These are phyloP conservation scores for Eublepharis macularius DNA, from an alignment of 2,113 vertebrate genomes.

Conservation along the genomic window DNA sequence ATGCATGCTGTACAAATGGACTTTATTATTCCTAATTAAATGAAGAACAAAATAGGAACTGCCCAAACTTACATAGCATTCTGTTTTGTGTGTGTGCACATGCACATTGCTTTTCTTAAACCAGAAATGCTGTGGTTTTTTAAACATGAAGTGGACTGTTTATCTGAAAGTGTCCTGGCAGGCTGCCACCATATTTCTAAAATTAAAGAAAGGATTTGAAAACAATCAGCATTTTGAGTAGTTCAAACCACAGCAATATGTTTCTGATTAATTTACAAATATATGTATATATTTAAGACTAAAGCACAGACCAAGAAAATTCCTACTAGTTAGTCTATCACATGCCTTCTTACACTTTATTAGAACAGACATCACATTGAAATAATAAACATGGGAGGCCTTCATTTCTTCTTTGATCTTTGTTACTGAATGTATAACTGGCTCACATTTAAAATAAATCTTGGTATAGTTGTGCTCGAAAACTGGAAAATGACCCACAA, in stretches of 20 bases:
- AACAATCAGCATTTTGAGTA: conserved; percentile 76
- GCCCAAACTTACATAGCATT: conserved; percentile 65
- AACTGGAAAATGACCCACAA: conserved; percentile 76
- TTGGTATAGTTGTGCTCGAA: conserved; percentile 77
- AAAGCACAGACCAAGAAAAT: conserved; percentile 74
- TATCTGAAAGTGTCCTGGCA: conserved; percentile 78
- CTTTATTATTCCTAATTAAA: conserved; percentile 76
- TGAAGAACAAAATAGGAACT: conserved; percentile 65
- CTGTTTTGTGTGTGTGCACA: conserved; percentile 54
- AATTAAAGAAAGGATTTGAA: conserved; percentile 77
- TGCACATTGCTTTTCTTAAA: conserved; percentile 18
- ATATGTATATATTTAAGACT: conserved; percentile 78
- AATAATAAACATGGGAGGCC: conserved; percentile 81
- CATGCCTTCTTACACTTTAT: conserved; percentile 76
- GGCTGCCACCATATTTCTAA: conserved; percentile 75
- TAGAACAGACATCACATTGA: conserved; percentile 82
- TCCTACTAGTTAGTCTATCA: conserved; percentile 72
- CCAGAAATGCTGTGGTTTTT: conserved; percentile 64
- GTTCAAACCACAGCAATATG: conserved; percentile 74
- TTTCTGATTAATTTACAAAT: conserved; percentile 84
- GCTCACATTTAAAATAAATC: conserved; percentile 79
- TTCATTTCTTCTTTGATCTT: conserved; percentile 77
- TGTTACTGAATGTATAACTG: conserved; percentile 76
- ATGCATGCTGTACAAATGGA: conserved; percentile 78
- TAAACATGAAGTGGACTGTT: conserved; percentile 73